Conservation (phyloP, 2,113 vertebrate genomes). For the Eleginops maclovinus region DNA sequence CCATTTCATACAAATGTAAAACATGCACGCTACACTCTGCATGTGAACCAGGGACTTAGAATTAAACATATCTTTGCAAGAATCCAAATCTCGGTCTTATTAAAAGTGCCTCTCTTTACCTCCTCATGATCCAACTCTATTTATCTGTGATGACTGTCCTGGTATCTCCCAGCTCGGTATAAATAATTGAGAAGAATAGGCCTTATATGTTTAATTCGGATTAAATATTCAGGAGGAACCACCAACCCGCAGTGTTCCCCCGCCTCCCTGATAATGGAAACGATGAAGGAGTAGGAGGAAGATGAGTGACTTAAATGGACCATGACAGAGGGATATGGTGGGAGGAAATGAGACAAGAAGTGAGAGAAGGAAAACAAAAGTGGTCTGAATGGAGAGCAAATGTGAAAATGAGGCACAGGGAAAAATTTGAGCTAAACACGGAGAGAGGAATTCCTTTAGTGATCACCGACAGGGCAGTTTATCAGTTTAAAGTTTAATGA, state of each 20-base stretch:
- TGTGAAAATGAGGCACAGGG: conserved; percentile 8
- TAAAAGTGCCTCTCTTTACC: conserved; percentile 11
- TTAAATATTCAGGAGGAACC: conserved; percentile 75
- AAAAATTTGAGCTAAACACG: conserved; percentile 8
- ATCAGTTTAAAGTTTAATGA: conserved; percentile 46
- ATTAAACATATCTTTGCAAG: not conserved
- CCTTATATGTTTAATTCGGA: conserved; percentile 77
- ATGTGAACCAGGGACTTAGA: not conserved
- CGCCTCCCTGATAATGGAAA: conserved; percentile 54
- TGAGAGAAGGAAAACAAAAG: not conserved
- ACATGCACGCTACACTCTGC: not conserved
- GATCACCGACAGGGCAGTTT: conserved; percentile 34
- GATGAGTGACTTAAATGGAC: conserved; percentile 55
- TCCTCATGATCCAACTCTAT: not conserved
- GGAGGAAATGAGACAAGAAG: conserved; percentile 10
- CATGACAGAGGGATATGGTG: conserved; percentile 19
- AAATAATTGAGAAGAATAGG: conserved; percentile 71
- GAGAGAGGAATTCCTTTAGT: conserved; percentile 3
- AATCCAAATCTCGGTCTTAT: conserved; percentile 29
- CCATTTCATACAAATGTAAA: conserved; percentile 16
- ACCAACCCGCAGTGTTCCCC: conserved; percentile 53
- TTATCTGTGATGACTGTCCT: conserved; percentile 13
- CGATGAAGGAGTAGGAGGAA: conserved; percentile 47
- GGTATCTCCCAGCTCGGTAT: conserved; percentile 55
- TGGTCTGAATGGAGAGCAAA: conserved; percentile 31